Conservation (phyloP, 2,797 vertebrate species). For the Tapera naevia region DNA sequence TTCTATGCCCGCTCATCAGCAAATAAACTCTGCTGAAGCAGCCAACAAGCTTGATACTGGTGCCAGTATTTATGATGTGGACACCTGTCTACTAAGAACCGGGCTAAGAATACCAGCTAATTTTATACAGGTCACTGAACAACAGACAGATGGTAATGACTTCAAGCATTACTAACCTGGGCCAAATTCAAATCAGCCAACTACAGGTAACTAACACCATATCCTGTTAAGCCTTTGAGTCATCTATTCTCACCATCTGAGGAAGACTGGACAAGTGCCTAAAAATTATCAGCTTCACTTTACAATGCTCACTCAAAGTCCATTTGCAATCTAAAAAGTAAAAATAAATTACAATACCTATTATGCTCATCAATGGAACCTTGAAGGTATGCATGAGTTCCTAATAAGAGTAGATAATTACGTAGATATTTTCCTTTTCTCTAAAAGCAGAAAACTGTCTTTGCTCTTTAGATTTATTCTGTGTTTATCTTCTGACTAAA, state of each 20-base stretch:
- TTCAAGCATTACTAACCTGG: slow-evolving; percentile 61
- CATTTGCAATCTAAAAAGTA: neutral
- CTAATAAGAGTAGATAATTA: neutral
- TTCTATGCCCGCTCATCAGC: neutral
- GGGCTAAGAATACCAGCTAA: slow-evolving; percentile 68
- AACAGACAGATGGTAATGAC: slow-evolving; percentile 74
- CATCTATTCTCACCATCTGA: slow-evolving; percentile 55
- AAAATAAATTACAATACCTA: neutral
- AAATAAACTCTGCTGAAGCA: neutral
- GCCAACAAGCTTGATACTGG: neutral
- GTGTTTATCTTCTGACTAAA: slow-evolving; percentile 26
- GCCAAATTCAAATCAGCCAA: slow-evolving; percentile 64
- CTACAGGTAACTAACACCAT: slow-evolving; percentile 69
- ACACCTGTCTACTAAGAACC: slow-evolving; percentile 62
- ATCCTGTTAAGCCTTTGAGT: slow-evolving; percentile 63
- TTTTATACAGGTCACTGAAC: slow-evolving; percentile 67
- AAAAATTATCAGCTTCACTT: neutral
- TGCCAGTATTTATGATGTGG: slow-evolving; percentile 60
- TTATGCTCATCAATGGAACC: neutral
- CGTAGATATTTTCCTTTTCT: neutral
- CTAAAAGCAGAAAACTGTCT: neutral
- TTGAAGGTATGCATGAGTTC: neutral
- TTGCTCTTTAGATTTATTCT: neutral
- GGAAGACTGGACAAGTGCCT: slow-evolving; percentile 41
- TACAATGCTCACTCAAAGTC: neutral